Evolutionary conservation across 2,113 vertebrate species (phyloP).

Genomic region (Bettongia penicillata): DNA sequence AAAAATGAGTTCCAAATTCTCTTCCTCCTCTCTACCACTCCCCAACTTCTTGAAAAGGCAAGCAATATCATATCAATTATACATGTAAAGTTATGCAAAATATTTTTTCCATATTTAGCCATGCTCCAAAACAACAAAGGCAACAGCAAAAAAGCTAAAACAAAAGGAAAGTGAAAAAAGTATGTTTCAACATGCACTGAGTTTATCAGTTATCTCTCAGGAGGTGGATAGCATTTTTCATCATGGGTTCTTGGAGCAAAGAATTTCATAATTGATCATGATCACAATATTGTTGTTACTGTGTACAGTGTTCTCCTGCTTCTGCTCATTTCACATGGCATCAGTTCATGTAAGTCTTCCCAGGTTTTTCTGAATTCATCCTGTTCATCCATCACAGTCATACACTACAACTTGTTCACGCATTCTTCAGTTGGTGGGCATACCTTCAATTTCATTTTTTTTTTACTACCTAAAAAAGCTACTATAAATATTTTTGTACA

Average conservation of each 20-base stretch:
- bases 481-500: too few relatives aligned
- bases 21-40: not conserved
- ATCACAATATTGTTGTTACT: not conserved
- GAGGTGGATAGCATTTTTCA: not conserved
- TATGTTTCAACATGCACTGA: not conserved
- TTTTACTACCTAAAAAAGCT: not conserved
- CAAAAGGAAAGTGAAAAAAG: not conserved
- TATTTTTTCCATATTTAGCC: not conserved
- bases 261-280: not conserved
- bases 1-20: not conserved
- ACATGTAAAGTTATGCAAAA: not conserved
- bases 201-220: not conserved
- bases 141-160: not conserved
- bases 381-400: not conserved
- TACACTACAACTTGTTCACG: not conserved
- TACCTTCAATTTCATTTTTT: not conserved
- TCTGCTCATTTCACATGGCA: not conserved
- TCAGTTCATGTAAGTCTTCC: not conserved
- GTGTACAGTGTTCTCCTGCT: not conserved
- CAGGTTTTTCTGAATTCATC: not conserved
- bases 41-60: not conserved
- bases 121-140: not conserved
- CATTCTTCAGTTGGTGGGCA: not conserved
- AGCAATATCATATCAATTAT: not conserved
- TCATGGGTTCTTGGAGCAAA: not conserved